phyloP scores from a whole-genome alignment of 2,113 vertebrate genomes.

The Onychostruthus taczanowskii region DNA sequence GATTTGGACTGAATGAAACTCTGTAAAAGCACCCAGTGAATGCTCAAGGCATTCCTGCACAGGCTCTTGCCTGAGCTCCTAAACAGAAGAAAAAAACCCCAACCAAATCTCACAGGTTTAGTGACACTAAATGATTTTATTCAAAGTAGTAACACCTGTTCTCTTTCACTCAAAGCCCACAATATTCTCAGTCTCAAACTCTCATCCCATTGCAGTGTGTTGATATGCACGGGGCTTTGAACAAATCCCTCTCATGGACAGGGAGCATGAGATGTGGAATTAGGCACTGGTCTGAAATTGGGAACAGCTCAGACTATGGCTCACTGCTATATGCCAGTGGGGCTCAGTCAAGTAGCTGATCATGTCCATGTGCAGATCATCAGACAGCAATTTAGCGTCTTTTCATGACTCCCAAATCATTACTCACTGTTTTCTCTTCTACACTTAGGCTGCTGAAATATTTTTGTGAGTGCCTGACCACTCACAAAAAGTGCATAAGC shows the following conservation, averaged over 20 bases:
- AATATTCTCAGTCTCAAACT: not conserved
- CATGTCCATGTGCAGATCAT: not conserved
- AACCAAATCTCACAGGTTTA: not conserved
- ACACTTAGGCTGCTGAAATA: not conserved
- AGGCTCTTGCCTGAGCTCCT: not conserved
- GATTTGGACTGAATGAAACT: not conserved
- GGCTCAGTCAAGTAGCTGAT: not conserved
- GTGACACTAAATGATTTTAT: not conserved
- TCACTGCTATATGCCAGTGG: not conserved
- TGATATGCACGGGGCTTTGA: not conserved
- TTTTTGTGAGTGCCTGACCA: not conserved
- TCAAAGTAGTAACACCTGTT: not conserved
- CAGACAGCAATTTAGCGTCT: not conserved
- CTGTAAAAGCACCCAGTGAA: slow-evolving; percentile 25
- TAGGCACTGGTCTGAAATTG: not conserved
- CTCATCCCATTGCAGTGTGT: not conserved
- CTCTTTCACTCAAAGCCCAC: not conserved
- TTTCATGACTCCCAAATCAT: not conserved
- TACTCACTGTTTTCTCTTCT: not conserved
- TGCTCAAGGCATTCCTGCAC: not conserved
- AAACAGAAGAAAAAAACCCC: not conserved
- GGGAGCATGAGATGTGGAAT: not conserved
- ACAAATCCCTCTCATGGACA: not conserved
- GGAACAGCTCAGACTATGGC: not conserved
- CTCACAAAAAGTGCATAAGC: not conserved